A percentile compares a stretch with the other conserved stretches of the same genome.
These are phyloP conservation scores for Homalodisca vitripennis DNA, from an alignment of 1,140 invertebrate genomes.

Conservation along the genomic window DNA sequence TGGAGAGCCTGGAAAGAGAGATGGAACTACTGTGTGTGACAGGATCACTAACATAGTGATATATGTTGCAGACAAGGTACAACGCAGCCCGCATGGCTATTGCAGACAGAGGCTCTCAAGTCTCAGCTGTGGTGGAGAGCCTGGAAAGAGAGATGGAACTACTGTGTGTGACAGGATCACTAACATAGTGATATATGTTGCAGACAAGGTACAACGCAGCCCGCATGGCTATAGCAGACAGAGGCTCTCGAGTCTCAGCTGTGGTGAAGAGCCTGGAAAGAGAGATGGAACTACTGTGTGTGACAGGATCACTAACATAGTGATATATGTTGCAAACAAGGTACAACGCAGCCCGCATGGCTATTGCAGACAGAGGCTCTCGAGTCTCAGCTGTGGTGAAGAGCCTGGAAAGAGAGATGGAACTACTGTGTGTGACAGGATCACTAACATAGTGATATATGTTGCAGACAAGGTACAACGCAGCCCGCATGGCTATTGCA, in stretches of 20 bases:
- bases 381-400: slow-evolving; percentile 86
- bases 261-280: slow-evolving; percentile 88
- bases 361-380: slow-evolving; percentile 77
- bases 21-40: slow-evolving; percentile 94
- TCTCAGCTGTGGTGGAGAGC: slow-evolving; percentile 83
- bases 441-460: slow-evolving; percentile 18
- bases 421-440: slow-evolving; percentile 46
- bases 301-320: no score
- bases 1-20: slow-evolving; percentile 89
- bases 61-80: slow-evolving; percentile 84
- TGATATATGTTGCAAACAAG: slow-evolving; percentile 83
- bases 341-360: no score
- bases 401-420: slow-evolving; percentile 89
- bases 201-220: slow-evolving; percentile 80
- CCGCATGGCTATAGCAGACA: slow-evolving; percentile 78
- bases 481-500: slow-evolving; percentile 79
- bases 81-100: no score
- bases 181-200: slow-evolving; percentile 38
- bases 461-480: slow-evolving; percentile 69
- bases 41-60: no score
- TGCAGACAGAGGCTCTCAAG: slow-evolving; percentile 77
- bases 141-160: slow-evolving; percentile 94
- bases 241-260: slow-evolving; percentile 78
- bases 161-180: not conserved
- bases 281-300: slow-evolving; percentile 92